These are phyloP conservation scores for Hydrocynus forskahlii DNA, from an alignment of 2,797 vertebrate genomes.

Conservation along the genomic window DNA sequence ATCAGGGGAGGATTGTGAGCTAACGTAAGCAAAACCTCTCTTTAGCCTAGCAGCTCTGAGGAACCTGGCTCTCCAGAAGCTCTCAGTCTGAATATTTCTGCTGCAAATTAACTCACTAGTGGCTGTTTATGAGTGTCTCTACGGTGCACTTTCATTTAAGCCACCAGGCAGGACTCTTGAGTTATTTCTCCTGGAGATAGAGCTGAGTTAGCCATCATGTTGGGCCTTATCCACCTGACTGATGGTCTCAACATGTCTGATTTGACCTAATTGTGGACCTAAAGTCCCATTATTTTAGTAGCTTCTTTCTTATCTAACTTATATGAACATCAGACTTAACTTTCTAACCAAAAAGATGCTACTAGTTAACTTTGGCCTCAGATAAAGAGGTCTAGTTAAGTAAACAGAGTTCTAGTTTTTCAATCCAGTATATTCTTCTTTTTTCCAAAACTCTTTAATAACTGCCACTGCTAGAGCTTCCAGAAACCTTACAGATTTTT, in stretches of 20 bases:
- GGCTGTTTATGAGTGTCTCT: neutral
- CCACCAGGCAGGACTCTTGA: too few relatives aligned
- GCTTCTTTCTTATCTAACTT: neutral
- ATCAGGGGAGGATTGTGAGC: neutral
- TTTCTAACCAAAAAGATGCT: too few relatives aligned
- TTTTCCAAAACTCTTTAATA: neutral
- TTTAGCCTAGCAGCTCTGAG: neutral
- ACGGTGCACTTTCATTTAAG: too few relatives aligned
- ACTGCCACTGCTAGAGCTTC: neutral
- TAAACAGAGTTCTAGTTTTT: too few relatives aligned
- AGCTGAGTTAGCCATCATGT: constrained; percentile 3
- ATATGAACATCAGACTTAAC: too few relatives aligned
- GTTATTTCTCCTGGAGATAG: neutral
- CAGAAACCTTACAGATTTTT: neutral
- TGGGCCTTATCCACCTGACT: constrained; percentile 35
- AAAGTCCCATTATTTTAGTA: neutral
- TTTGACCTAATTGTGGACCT: constrained; percentile 1
- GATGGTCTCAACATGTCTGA: neutral
- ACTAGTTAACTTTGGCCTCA: too few relatives aligned
- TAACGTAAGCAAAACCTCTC: constrained; percentile 28
- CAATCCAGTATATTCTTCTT: neutral
- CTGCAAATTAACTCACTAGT: neutral
- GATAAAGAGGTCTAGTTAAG: too few relatives aligned
- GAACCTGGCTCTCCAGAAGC: neutral
- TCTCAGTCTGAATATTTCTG: neutral